Evolutionary conservation across 2,888 invertebrate species (phyloP).

Genomic region (Agrotis exclamationis): DNA sequence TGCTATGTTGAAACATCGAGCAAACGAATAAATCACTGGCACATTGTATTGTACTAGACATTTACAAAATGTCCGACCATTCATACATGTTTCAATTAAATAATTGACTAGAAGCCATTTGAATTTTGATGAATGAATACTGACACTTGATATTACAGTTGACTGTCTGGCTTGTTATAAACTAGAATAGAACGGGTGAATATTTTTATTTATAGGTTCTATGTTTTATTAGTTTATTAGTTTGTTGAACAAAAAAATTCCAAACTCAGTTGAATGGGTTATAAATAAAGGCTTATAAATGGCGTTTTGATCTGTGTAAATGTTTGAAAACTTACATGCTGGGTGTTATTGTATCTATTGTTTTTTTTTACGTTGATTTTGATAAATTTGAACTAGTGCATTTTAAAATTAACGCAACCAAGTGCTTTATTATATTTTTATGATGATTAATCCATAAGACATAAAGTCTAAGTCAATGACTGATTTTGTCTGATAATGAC

Average conservation of each 20-base stretch:
- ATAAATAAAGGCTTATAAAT: not conserved
- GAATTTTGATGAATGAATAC: constrained; percentile 77
- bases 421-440: not conserved
- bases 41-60: constrained; percentile 28
- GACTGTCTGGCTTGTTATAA: constrained; percentile 34
- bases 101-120: constrained; percentile 69
- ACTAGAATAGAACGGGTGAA: constrained; percentile 25
- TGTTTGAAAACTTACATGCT: not conserved
- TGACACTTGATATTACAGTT: constrained; percentile 65
- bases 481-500: constrained; percentile 3
- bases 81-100: constrained; percentile 65
- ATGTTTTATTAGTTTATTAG: not conserved
- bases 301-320: not conserved
- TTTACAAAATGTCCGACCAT: constrained; percentile 56
- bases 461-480: not conserved
- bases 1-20: constrained; percentile 47
- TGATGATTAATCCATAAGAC: not conserved
- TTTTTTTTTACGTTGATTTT: not conserved
- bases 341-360: not conserved
- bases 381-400: not conserved
- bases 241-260: not conserved
- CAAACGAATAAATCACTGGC: constrained; percentile 42
- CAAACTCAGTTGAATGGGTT: too few species aligned
- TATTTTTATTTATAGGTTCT: constrained; percentile 4
- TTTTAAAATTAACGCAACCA: not conserved